Evolutionary conservation across 2,797 vertebrate species (phyloP), one percentile per base, ranked within the genome.

Genomic region (Cossypha caffra): DNA sequence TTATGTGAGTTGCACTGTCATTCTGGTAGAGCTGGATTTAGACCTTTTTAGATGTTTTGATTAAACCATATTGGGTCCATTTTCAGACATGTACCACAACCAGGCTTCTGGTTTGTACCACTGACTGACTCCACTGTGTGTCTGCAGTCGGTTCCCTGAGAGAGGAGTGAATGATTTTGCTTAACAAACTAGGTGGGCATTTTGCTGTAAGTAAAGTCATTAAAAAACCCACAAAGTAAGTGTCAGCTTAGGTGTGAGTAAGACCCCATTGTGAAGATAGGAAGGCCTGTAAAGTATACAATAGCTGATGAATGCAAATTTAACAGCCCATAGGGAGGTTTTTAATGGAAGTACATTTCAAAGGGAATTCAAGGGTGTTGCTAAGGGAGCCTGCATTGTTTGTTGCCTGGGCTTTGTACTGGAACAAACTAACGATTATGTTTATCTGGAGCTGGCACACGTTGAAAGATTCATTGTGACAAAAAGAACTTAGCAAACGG

Each of bases 401-500:
- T 81, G 62, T 86, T 75, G 67, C 69, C 37, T 82, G 25, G 2
- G 33, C 87, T 93, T 87, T 94, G 78, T 76, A 45, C 68, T 89
- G 72, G 61, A 91, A 64, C 64, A 89, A 89, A 55, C 81, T 77
- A 50, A 59, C 61, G 59, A 31, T 89, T 57, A 61, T 55, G 50
- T 93, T 86, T 86, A 47, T 88, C 71, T 82, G 83, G 74, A 71
- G 58, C 33, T 93, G 86, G 83, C 85, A 61, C 37, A 80, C 3
- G 43, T 90, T 95, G 74, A 88, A 94, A 91, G 88, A 58, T 48
- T 88, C 38, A 29, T 62, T 82, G 72, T 71, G 88, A 90, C 81
- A 91, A 91, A 94, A 93, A 93, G 82, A 91, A 75, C 68, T 83
- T 61, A 64, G 61, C 52, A 68, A 84, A 86, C 90, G 90, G 93